These are phyloP conservation scores for Actenoides lindsayi DNA, from an alignment of 2,113 vertebrate genomes.

Conservation along the genomic window DNA sequence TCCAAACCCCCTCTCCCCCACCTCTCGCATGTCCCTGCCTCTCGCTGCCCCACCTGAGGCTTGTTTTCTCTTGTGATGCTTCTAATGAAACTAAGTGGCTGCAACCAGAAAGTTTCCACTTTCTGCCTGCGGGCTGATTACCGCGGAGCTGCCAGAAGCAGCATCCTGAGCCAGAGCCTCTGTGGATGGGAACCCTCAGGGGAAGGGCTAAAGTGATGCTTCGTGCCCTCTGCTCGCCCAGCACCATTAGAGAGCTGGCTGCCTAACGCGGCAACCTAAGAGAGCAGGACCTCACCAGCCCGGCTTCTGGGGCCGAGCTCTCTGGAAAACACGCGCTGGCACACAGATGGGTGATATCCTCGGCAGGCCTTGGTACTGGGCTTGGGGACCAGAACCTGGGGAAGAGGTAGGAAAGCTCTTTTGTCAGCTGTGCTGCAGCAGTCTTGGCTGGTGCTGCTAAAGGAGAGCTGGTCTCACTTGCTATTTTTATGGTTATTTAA, in stretches of 20 bases:
- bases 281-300: not conserved
- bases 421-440: not conserved
- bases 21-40: not conserved
- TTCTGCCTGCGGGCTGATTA: slow-evolving; percentile 48
- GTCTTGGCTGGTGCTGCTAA: not conserved
- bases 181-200: not conserved
- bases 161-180: not conserved
- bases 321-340: not conserved
- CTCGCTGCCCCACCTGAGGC: not conserved
- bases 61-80: slow-evolving; percentile 10
- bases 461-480: not conserved
- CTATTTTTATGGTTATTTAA: not conserved
- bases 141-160: not conserved
- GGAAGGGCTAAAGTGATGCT: not conserved
- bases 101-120: slow-evolving; percentile 54
- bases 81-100: slow-evolving; percentile 67
- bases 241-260: slow-evolving; percentile 32
- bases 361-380: not conserved
- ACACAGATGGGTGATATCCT: not conserved
- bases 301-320: not conserved
- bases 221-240: slow-evolving; percentile 44
- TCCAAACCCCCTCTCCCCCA: not conserved
- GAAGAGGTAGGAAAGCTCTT: not conserved
- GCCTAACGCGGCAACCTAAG: not conserved
- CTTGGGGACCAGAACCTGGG: not conserved